Base-by-base conservation (phyloP, 2,113 vertebrate species). In the Amia ocellicauda region DNA sequence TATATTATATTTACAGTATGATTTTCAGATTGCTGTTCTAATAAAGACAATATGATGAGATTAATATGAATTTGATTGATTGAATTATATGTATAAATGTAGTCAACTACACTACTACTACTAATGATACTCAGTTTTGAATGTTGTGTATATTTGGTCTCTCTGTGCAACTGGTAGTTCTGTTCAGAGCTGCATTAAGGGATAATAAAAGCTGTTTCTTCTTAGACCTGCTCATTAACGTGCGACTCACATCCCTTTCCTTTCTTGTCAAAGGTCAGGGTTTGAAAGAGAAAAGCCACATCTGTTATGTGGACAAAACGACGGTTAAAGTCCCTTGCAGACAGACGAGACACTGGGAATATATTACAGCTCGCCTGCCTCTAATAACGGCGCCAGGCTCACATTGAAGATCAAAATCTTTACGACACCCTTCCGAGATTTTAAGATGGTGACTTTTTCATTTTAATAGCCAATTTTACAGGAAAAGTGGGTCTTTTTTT, bases 201-300 rank as follows among this genome's bases (percentile, higher is more conserved):
- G n/a, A n/a, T n/a, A n/a, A n/a, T n/a, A n/a, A 11, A 49, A 3
- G 22, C 40, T 51, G 41, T 41, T 28, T 26, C 45, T n/a, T n/a
- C n/a, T n/a, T 31, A 17, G 10, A 49, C 4, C 29, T 3, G 8
- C 10, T 41, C 8, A 24, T 69, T 69, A 45, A 63, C 40, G 50
- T 66, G 60, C 53, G 41, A 31, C 28, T 64, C 61, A 58, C 49
- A 20, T 57, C 56, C 63, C 16, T 64, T 49, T 53, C 49, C 24
- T 58, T 20, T 43, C 20, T 54, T 63, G 27, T 60, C 54, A 58
- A 22, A 23, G 63, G 49, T 53, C 62, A 63, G 23, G 23, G 58
- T 43, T 7, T 58, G 26, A 64, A 67, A 67, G 31, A 51, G 60
- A 61, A 43, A 52, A 57, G 51, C 63, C 42, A 43, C 56, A 20